phyloP scores from a whole-genome alignment of 2,888 invertebrate genomes.

The Drosophila lutescens region DNA sequence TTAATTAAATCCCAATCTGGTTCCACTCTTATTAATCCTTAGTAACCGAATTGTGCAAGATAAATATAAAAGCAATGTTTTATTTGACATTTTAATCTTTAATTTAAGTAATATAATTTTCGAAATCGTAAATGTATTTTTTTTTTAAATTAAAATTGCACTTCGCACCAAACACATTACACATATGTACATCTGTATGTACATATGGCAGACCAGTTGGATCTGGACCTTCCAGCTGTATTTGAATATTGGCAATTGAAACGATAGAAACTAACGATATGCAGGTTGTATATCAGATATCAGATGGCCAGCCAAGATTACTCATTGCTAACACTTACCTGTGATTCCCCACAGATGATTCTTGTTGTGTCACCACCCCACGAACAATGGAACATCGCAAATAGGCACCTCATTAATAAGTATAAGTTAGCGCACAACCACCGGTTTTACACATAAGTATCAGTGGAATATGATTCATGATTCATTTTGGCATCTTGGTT shows the following conservation, averaged over 20 bases:
- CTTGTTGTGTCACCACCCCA: conserved; percentile 5
- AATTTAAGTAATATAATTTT: too few species aligned
- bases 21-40: too few species aligned
- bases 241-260: background rate
- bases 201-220: background rate
- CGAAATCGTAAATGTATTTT: background rate
- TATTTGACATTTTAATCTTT: too few species aligned
- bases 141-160: background rate
- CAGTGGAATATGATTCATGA: conserved; percentile 13
- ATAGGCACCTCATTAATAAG: conserved; percentile 7
- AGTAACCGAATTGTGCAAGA: too few species aligned
- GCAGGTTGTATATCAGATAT: background rate
- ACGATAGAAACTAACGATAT: background rate
- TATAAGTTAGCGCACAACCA: background rate
- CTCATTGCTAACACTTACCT: background rate
- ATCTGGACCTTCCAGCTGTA: background rate
- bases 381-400: conserved; percentile 9
- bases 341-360: conserved; percentile 4
- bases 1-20: too few species aligned
- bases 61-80: too few species aligned
- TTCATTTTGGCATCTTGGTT: conserved; percentile 2
- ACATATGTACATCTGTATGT: too few species aligned
- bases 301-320: background rate
- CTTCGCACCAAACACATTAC: background rate
- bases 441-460: background rate